A percentile compares a stretch with the other conserved stretches of the same genome.
These are phyloP conservation scores for Burhinus bistriatus DNA, from an alignment of 2,113 vertebrate species.

Conservation along the genomic window DNA sequence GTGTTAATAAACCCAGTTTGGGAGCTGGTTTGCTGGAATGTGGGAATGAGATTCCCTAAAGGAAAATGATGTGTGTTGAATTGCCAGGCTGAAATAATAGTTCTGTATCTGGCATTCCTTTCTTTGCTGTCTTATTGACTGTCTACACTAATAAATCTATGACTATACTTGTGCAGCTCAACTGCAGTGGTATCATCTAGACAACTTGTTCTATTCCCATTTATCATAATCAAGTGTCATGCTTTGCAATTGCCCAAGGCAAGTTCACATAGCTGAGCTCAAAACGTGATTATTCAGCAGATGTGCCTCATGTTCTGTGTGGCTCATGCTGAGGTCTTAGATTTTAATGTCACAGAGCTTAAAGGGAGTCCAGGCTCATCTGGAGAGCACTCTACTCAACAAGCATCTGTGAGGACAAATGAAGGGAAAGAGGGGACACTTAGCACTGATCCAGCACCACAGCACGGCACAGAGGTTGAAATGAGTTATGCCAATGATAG, in stretches of 20 bases:
- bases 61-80: not conserved
- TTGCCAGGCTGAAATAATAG: not conserved
- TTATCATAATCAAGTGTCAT: not conserved
- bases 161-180: not conserved
- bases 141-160: not conserved
- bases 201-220: not conserved
- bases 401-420: not conserved
- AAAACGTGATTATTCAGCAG: not conserved
- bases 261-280: not conserved
- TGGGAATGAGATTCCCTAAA: not conserved
- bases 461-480: not conserved
- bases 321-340: not conserved
- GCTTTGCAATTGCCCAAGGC: not conserved
- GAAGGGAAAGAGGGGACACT: not conserved
- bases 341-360: not conserved
- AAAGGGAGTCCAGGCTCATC: not conserved
- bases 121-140: not conserved
- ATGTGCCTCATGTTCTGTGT: not conserved
- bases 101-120: not conserved
- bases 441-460: not conserved
- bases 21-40: not conserved
- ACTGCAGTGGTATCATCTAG: not conserved
- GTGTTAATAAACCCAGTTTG: not conserved
- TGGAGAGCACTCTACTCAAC: not conserved
- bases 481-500: not conserved